Conservation (phyloP, 2,888 invertebrate species). For the Megamerina dolium region DNA sequence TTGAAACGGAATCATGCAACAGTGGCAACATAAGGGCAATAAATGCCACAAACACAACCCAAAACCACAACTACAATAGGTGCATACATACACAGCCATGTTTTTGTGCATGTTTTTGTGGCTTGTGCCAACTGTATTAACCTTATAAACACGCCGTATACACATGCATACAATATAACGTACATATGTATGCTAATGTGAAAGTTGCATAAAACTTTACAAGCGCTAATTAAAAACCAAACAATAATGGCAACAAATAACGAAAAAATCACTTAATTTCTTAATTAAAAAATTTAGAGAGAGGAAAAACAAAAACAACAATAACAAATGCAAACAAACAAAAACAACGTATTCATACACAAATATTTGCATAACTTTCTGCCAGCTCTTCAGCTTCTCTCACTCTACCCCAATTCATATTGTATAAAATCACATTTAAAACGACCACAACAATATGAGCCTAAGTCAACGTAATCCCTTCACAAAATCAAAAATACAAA, state of each 20-base stretch:
- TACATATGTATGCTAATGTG: neutral
- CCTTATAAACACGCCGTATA: neutral
- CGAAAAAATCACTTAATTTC: constrained; percentile 5
- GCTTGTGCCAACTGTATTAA: neutral
- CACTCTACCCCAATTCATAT: too few species aligned
- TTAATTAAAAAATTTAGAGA: constrained; percentile 10
- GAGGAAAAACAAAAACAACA: neutral
- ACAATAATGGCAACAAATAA: constrained; percentile 2
- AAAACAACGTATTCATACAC: constrained; percentile 1
- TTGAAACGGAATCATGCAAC: neutral
- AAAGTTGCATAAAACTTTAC: constrained; percentile 10
- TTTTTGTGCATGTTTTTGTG: neutral
- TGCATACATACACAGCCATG: neutral
- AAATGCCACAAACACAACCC: constrained; percentile 1
- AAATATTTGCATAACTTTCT: too few species aligned
- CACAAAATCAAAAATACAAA: too few species aligned
- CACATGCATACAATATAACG: too few species aligned
- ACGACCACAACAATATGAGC: constrained; percentile 33
- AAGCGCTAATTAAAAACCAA: constrained; percentile 24
- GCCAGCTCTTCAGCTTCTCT: too few species aligned
- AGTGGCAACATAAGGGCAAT: neutral
- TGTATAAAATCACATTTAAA: too few species aligned
- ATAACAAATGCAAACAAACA: neutral
- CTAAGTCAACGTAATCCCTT: constrained; percentile 20
- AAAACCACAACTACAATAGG: constrained; percentile 1